A percentile compares a stretch with the other conserved stretches of the same genome.
phyloP scores from a whole-genome alignment of 2,888 invertebrate species.

The Caenorhabditis afra region DNA sequence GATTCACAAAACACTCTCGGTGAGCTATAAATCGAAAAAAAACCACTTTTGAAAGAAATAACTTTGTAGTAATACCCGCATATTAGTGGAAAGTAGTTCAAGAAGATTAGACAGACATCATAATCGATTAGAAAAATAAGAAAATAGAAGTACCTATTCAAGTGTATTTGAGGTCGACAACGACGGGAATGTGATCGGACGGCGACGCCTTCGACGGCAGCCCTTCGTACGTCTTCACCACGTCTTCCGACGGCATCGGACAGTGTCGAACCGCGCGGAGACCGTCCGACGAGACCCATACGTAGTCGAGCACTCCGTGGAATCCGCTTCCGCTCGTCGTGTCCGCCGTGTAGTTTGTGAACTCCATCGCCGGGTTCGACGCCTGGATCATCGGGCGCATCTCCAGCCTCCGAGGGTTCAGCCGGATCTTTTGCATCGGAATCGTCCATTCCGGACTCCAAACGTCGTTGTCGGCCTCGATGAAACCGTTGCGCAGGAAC shows the following conservation, averaged over 20 bases:
- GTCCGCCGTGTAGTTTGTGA: slow-evolving; percentile 64
- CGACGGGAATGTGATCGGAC: slow-evolving; percentile 93
- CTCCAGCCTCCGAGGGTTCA: not conserved
- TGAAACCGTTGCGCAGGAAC: no score
- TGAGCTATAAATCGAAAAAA: no score
- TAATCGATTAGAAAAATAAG: no score
- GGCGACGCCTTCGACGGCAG: slow-evolving; percentile 93
- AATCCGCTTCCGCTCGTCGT: slow-evolving; percentile 42
- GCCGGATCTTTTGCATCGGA: no score
- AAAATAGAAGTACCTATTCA: no score
- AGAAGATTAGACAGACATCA: not conserved
- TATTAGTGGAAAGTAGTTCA: no score
- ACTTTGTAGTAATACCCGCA: no score
- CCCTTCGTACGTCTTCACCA: slow-evolving; percentile 87
- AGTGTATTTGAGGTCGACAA: slow-evolving; percentile 82
- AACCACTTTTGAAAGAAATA: no score
- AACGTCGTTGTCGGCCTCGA: no score
- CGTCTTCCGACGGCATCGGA: slow-evolving; percentile 89
- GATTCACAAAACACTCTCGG: not conserved
- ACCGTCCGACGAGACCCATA: slow-evolving; percentile 49
- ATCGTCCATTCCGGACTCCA: no score
- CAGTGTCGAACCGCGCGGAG: not conserved
- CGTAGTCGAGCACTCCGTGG: slow-evolving; percentile 64
- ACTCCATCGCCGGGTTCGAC: slow-evolving; percentile 23
- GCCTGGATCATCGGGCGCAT: slow-evolving; percentile 7